Base-by-base conservation (phyloP, 2,797 vertebrate species). In the Toxotes lorentzi region DNA sequence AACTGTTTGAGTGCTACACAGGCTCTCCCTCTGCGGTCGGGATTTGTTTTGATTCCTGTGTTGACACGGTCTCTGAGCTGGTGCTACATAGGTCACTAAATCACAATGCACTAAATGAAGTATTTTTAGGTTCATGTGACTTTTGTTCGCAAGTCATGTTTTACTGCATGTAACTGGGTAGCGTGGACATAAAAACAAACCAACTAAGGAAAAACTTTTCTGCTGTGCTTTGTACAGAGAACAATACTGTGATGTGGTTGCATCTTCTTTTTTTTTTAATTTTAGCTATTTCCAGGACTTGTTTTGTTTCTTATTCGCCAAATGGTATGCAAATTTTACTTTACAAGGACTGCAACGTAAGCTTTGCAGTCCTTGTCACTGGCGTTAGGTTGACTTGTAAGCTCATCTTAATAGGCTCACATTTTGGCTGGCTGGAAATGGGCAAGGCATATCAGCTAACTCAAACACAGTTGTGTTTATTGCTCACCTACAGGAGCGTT, bases 11-110 rank as follows among this genome's bases (percentile, higher is more conserved):
- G 23, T 23, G 12, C 13, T 27, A 32, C 54, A 30, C 27, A 62
- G 1, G 19, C 34, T 58, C 9, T 66, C 65, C 40, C 38, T 21
- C 70, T 56, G 43, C 17, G 73, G 60, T 61, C 0, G 0, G n/a
- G 71, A 73, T 63, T 78, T 32, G 24, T 65, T 75, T 69, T 70
- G 54, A 48, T 59, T 69, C n/a, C 40, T 16, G 21, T 4, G 54
- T 21, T 48, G 47, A 43, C 41, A 21, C 24, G 34, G 34, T 41
- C 34, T 30, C 19, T 13, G 58, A 65, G 14, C 45, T 60, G 9
- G 40, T 50, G 43, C 11, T 51, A 43, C 64, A 51, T 30, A 72
- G 57, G 59, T 67, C 38, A 63, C 34, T 47, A 12, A 65, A 32
- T 64, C 47, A 32, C 38, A 72, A 61, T 27, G 4, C 34, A 23